These are phyloP conservation scores for Araneus ventricosus DNA, from an alignment of 1,140 invertebrate species.

Conservation along the genomic window DNA sequence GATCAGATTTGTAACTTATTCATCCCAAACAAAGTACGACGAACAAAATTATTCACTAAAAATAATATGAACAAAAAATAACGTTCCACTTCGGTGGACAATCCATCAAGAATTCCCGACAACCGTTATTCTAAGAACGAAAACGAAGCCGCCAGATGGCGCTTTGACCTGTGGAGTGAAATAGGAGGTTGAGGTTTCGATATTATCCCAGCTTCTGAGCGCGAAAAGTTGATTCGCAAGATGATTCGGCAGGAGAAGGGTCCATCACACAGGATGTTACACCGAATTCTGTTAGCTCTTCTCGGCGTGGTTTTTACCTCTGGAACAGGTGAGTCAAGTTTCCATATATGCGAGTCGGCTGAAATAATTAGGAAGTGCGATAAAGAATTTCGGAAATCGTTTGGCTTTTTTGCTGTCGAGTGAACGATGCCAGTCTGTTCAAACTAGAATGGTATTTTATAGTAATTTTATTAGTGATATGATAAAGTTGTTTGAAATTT, in stretches of 20 bases:
- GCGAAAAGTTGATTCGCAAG: constrained; percentile 65
- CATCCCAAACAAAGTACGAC: background rate
- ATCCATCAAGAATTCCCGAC: background rate
- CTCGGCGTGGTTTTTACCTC: background rate
- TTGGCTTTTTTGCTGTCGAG: no score
- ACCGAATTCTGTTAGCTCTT: background rate
- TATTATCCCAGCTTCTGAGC: constrained; percentile 3
- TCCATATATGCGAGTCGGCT: background rate
- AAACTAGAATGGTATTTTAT: no score
- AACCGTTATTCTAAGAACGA: constrained; percentile 1
- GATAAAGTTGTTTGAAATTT: no score
- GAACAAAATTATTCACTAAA: background rate
- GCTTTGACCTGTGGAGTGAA: background rate
- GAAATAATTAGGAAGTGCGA: background rate
- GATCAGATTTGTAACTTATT: background rate
- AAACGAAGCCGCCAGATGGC: constrained; percentile 28
- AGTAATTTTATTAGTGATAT: no score
- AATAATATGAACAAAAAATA: background rate
- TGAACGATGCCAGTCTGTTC: no score
- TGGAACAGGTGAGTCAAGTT: constrained; percentile 48
- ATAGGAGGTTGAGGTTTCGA: background rate
- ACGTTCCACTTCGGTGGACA: background rate
- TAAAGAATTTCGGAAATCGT: background rate
- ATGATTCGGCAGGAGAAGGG: background rate
- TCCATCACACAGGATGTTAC: constrained; percentile 14